Evolutionary conservation across 2,888 invertebrate species (phyloP).

Genomic region (Dryomyza anilis): DNA sequence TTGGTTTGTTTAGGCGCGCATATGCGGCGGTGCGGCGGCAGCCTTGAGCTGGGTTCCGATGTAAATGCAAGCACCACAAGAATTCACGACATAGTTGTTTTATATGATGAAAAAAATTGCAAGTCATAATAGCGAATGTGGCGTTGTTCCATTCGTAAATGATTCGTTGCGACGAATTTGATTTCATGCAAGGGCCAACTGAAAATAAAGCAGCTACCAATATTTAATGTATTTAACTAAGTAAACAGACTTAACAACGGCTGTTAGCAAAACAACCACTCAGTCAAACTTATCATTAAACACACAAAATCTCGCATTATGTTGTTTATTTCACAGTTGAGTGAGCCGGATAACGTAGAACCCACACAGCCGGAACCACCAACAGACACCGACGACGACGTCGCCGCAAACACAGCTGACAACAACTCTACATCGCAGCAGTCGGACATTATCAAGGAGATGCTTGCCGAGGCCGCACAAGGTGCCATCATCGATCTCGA

Average conservation of each 20-base stretch:
- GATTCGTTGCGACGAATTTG: slow-evolving; percentile 53
- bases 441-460: slow-evolving; percentile 48
- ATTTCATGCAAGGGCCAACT: slow-evolving; percentile 62
- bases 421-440: slow-evolving; percentile 33
- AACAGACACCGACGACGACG: neutral
- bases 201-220: too few relatives aligned
- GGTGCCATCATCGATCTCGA: slow-evolving; percentile 43
- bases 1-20: neutral
- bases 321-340: slow-evolving; percentile 40
- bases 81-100: neutral
- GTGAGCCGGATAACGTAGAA: slow-evolving; percentile 35
- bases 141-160: slow-evolving; percentile 63
- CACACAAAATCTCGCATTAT: neutral
- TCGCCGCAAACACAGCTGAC: too few relatives aligned
- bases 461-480: slow-evolving; percentile 49
- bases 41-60: neutral
- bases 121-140: slow-evolving; percentile 50
- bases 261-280: too few relatives aligned
- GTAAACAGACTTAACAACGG: too few relatives aligned
- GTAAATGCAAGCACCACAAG: too few relatives aligned
- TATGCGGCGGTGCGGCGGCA: too few relatives aligned
- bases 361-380: neutral
- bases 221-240: too few relatives aligned
- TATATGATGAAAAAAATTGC: slow-evolving; percentile 57
- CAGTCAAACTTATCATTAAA: neutral